Evolutionary conservation across 2,888 invertebrate genomes (phyloP), one percentile per base, ranked within the genome.

Genomic region (Folsomia manolachei): DNA sequence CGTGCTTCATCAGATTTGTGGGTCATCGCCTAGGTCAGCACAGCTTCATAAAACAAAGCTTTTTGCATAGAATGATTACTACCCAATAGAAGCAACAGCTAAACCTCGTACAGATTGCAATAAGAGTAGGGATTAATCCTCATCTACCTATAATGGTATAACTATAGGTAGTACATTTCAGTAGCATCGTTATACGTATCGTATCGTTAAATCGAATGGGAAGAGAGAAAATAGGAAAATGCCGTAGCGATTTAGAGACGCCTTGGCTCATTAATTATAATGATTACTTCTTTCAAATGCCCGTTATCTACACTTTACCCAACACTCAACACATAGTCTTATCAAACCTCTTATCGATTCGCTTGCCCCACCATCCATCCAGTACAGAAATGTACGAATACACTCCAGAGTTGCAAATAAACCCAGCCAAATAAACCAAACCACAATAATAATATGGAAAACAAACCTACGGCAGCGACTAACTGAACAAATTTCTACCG

Each of bases 211-310:
- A 67, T 67, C n/a, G 51, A 67, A 67, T 67, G 67, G 56, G 56
- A 18, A 9, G 62, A 14, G 14, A 26, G 62, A 39, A 51, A 52
- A 39, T 27, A 23, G 9, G 52, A 66, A 66, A 51, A 51, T 21
- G 24, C 52, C 39, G 65, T 52, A 66, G 52, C 21, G 23, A 66
- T 66, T 66, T 52, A 66, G 18, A 26, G 67, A 25, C 67, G 60
- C 67, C 67, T 53, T 67, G 67, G 26, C 67, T 67, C 67, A 67
- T 67, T 67, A 67, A 67, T 66, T 67, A 67, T 67, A 67, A 67
- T 67, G 56, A 67, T 67, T 67, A 60, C 60, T 66, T 66, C 24
- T 52, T 66, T 1, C 51, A 66, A 66, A 66, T 52, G 25, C 65
- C 52, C 19, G 52, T 39, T 66, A 39, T 66, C 65, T 52, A 24